Base-by-base conservation (phyloP, 2,113 vertebrate species). In the Amphilophus citrinellus region DNA sequence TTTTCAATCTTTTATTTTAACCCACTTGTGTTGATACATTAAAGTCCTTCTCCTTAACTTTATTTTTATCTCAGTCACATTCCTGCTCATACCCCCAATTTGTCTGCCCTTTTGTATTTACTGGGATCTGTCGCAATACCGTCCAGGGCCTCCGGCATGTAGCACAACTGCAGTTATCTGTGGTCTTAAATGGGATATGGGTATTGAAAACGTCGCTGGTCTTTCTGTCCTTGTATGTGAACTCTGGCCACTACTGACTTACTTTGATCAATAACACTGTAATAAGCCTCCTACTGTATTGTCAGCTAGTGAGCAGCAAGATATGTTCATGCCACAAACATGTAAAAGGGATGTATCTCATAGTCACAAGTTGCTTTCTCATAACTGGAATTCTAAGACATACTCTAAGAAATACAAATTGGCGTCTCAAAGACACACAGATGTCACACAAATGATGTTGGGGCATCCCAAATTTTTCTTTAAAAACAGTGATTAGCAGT, bases 131-230 rank as follows among this genome's bases (percentile, higher is more conserved):
- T 82, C 13, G 20, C 58, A 76, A 78, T 79, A 78, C 75, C 50
- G 68, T 73, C 59, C 57, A 77, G 80, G 61, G 20, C 53, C 42
- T 84, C 77, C 61, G 11, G 81, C 63, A 20, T 73, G 76, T 79
- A 79, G 75, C 77, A 82, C 84, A 90, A 86, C 91, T 93, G 86
- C 77, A 84, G 18, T 85, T 57, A 87, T 81, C 86, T 65, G 22
- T 73, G 44, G 61, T 89, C 61, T 87, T 76, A 87, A 87, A 89
- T 85, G 78, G 73, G 39, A 53, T 65, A 22, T 68, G 61, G 73
- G 66, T 61, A 50, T 61, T 79, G 50, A 79, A 61, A 82, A 58
- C 22, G 7, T 79, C 30, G 3, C 56, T 53, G 27, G 75, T 73
- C 32, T 73, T 24, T 60, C 56, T 17, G n/a, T 79, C 39, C 22